phyloP scores from a whole-genome alignment of 2,113 vertebrate species.

The Cinclus mexicanus region DNA sequence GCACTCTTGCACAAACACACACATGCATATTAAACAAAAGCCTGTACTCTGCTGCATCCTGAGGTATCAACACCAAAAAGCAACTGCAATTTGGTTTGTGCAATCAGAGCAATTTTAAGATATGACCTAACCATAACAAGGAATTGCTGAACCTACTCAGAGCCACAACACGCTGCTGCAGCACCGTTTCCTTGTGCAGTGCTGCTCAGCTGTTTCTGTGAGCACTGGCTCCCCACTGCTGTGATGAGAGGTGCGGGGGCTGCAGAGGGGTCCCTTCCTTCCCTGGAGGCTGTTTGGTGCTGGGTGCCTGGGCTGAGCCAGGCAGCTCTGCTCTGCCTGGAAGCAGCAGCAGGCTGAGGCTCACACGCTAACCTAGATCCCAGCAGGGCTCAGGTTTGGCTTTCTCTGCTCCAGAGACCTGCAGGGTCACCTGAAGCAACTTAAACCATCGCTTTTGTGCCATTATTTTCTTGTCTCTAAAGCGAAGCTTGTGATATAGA shows the following conservation, averaged over 20 bases:
- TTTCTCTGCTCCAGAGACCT: neutral
- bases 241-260: neutral
- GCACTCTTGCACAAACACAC: neutral
- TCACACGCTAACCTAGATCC: neutral
- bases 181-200: neutral
- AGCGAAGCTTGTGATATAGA: neutral
- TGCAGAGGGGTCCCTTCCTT: neutral
- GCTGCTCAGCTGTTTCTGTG: neutral
- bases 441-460: neutral
- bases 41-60: neutral
- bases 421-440: conserved; percentile 1
- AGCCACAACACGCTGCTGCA: neutral
- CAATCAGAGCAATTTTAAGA: neutral
- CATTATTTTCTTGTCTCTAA: neutral
- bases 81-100: neutral
- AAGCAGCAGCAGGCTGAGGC: neutral
- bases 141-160: neutral
- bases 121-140: neutral
- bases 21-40: accelerated
- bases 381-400: neutral
- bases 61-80: neutral
- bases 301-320: neutral
- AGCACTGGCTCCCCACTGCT: neutral
- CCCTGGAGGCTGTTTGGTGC: neutral
- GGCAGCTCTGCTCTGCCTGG: neutral